phyloP scores from a whole-genome alignment of 2,797 vertebrate genomes.

The Siniperca undulata region DNA sequence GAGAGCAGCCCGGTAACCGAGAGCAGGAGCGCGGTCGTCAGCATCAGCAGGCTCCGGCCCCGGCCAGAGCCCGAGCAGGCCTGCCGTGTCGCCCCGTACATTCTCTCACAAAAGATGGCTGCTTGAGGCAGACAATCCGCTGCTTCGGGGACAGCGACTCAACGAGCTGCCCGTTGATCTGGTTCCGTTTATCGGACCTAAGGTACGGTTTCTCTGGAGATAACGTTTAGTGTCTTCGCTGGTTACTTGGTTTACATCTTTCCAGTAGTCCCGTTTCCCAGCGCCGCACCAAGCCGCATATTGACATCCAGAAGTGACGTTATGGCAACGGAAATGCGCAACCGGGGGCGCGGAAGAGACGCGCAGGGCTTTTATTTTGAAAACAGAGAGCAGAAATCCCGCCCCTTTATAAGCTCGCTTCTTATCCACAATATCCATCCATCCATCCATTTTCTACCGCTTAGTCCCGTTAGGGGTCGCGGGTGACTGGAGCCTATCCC shows the following conservation, averaged over 20 bases:
- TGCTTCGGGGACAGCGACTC: conserved; percentile 32
- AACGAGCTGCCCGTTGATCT: background rate
- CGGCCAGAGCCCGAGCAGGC: conserved; percentile 70
- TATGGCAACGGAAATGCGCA: conserved; percentile 80
- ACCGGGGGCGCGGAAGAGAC: conserved; percentile 15
- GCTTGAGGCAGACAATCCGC: conserved; percentile 62
- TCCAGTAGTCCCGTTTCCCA: conserved; percentile 72
- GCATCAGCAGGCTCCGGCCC: conserved; percentile 72
- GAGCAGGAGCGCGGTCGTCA: conserved; percentile 72
- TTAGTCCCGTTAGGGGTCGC: too few relatives aligned
- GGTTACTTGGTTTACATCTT: conserved; percentile 79
- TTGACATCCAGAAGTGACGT: conserved; percentile 88
- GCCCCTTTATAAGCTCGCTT: background rate
- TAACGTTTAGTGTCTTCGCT: conserved; percentile 25
- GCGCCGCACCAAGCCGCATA: conserved; percentile 83
- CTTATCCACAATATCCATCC: background rate
- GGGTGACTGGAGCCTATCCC: too few relatives aligned
- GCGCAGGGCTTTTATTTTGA: conserved; percentile 51
- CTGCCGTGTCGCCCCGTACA: conserved; percentile 81
- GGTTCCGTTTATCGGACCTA: background rate
- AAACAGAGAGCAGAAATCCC: background rate
- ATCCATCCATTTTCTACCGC: too few relatives aligned
- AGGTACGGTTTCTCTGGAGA: background rate
- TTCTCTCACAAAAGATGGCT: conserved; percentile 83
- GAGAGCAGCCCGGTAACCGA: conserved; percentile 76